Base-by-base conservation (phyloP, 2,888 invertebrate genomes). In the Drosophila acutilabella region DNA sequence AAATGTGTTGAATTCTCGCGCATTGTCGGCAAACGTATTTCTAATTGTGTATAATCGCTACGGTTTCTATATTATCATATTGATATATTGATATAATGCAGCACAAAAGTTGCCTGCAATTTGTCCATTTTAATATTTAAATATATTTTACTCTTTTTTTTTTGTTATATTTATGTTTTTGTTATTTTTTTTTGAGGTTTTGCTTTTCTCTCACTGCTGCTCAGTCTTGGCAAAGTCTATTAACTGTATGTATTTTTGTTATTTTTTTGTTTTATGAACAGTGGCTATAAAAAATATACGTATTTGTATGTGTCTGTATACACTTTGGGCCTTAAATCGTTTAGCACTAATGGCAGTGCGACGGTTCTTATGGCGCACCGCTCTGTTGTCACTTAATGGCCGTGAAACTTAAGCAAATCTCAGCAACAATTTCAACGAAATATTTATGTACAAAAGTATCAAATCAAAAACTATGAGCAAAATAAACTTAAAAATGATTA, bases 171-270 rank as follows among this genome's bases (percentile, higher is more conserved):
- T 4, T 33, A 36, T 44, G 44, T 40, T 50, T 41, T 51, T 67
- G 38, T 4, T 33, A 36, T 44, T 40, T 40, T 50, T 41, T 51
- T 67, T 60, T 10, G 38, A 26, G 44, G 16, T 53, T 42, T 64
- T 74, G 57, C 50, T 85, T 69, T 66, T 77, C 74, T 74, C 69
- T 70, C 69, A 69, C 73, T 78, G 80, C 78, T 80, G 82, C 70
- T 85, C 85, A 86, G 85, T 86, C 85, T 86, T 85, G 80, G 70
- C 80, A 85, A 81, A 86, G 87, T 86, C 87, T 86, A 78, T 81
- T 68, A 62, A 70, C 77, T 79, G 79, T 76, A 48, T 64, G 70
- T 64, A 59, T 59, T 74, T 26, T 23, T 23, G 23, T 69, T 66
- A 33, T 64, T 64, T 64, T 64, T 41, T 64, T 48, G 14, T 51